Evolutionary conservation across 2,888 invertebrate genomes (phyloP).

Genomic region (Meliscaeva auricollis): DNA sequence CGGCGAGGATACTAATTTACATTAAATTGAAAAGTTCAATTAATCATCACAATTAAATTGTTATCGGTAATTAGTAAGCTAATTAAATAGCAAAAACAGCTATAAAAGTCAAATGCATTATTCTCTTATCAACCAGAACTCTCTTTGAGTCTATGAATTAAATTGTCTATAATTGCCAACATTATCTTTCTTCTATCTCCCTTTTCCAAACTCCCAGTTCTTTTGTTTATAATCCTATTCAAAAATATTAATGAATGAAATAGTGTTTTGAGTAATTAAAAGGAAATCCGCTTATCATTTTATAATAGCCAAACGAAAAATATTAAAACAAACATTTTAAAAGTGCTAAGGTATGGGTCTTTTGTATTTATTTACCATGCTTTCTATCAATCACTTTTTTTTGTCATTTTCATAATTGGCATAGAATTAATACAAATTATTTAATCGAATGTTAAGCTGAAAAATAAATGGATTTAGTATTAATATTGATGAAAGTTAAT

Average conservation of each 20-base stretch:
- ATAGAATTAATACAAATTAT: background rate
- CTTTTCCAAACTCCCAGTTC: background rate
- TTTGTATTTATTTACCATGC: background rate
- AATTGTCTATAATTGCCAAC: conserved; percentile 2
- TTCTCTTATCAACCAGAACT: background rate
- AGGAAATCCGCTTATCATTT: conserved; percentile 31
- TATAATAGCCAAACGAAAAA: background rate
- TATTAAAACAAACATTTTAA: conserved; percentile 13
- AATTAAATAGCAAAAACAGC: background rate
- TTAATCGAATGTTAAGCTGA: conserved; percentile 39
- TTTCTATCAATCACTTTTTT: conserved; percentile 38
- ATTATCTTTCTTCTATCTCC: background rate
- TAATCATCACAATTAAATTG: background rate
- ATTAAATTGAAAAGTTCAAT: background rate
- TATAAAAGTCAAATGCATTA: background rate
- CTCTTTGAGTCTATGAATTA: background rate
- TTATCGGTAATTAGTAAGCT: background rate
- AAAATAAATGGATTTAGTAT: conserved; percentile 51
- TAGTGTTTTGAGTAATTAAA: background rate
- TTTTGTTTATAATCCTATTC: conserved; percentile 26
- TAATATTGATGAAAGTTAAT: conserved; percentile 49
- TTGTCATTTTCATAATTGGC: background rate
- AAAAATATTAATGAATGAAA: conserved; percentile 1
- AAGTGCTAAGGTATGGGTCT: conserved; percentile 2
- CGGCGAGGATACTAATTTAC: background rate